Conservation (phyloP, 2,113 vertebrate species). For the Bettongia penicillata region DNA sequence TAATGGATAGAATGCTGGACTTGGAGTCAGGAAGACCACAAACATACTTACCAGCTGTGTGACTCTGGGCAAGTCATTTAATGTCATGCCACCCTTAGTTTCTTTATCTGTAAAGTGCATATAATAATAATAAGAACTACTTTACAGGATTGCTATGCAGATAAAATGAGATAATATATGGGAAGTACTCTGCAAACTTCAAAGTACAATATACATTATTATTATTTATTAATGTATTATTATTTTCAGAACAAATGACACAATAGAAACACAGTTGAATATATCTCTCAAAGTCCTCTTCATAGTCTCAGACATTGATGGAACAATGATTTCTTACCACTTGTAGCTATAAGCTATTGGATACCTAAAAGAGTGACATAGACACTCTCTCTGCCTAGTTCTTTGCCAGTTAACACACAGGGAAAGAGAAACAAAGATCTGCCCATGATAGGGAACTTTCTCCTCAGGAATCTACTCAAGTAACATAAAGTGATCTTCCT, state of each 20-base stretch:
- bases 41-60: neutral
- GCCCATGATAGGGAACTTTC: neutral
- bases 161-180: neutral
- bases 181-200: neutral
- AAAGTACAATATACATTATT: neutral
- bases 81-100: neutral
- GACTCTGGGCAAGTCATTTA: neutral
- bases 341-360: neutral
- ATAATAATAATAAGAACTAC: neutral
- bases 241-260: neutral
- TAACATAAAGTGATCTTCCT: neutral
- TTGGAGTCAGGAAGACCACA: neutral
- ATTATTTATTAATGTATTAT: neutral
- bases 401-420: neutral
- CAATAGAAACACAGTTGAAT: neutral
- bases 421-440: neutral
- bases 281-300: neutral
- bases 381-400: neutral
- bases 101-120: neutral
- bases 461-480: neutral
- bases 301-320: neutral
- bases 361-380: neutral
- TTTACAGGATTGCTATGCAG: neutral
- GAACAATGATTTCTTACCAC: neutral
- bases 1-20: neutral